Conservation (phyloP, 2,113 vertebrate genomes). For the Bubalus kerabau region DNA sequence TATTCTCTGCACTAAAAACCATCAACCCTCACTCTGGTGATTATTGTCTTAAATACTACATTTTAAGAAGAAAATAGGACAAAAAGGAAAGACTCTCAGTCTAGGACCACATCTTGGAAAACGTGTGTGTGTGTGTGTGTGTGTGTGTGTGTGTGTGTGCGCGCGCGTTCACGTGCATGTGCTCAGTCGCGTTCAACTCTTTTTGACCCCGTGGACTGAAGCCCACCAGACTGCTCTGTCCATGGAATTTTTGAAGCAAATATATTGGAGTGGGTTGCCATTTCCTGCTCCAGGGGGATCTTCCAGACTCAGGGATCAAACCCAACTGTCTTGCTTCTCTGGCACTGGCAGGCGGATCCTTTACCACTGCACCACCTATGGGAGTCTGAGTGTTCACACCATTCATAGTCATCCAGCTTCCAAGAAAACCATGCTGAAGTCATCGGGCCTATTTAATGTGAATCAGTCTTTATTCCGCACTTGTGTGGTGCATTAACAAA, state of each 20-base stretch:
- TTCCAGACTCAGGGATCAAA: background rate
- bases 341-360: background rate
- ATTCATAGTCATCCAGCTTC: background rate
- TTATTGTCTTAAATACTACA: background rate
- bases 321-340: background rate
- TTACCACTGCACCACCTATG: background rate
- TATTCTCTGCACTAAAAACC: background rate
- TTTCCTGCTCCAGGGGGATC: background rate
- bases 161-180: accelerated
- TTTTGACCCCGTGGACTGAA: background rate
- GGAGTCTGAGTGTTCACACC: background rate
- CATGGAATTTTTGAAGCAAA: background rate
- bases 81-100: background rate
- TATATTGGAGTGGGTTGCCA: background rate
- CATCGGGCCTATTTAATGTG: constrained; percentile 68
- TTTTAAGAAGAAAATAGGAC: background rate
- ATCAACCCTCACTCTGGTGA: background rate
- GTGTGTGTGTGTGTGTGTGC: accelerated
- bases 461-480: constrained; percentile 91
- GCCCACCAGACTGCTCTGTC: background rate
- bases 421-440: background rate
- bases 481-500: constrained; percentile 85
- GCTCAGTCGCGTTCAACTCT: background rate
- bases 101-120: background rate
- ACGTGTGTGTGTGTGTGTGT: background rate